These are phyloP conservation scores for Diploptera punctata DNA, from an alignment of 2,888 invertebrate genomes.

Conservation along the genomic window DNA sequence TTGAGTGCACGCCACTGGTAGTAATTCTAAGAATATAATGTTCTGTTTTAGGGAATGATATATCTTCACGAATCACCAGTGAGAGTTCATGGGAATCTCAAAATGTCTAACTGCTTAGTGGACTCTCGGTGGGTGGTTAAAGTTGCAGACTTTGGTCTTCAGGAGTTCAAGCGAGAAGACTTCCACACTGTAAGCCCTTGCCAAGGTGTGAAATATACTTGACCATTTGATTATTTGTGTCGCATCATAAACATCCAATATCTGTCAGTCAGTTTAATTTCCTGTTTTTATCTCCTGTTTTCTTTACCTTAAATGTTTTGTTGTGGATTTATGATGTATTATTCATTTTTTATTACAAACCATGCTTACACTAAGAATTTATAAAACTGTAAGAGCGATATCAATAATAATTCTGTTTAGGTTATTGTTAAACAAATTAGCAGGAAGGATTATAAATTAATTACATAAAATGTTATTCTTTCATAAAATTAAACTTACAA, in stretches of 20 bases:
- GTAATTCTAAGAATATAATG: too few species aligned
- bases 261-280: not conserved
- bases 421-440: too few species aligned
- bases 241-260: not conserved
- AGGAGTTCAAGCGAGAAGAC: constrained; percentile 79
- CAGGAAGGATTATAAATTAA: too few species aligned
- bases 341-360: too few species aligned
- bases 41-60: constrained; percentile 75
- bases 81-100: constrained; percentile 85
- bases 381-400: too few species aligned
- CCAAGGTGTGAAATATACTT: constrained; percentile 20
- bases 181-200: not conserved
- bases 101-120: constrained; percentile 91
- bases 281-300: not conserved
- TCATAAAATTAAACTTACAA: too few species aligned
- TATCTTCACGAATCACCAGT: constrained; percentile 89
- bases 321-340: too few species aligned
- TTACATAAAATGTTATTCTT: too few species aligned
- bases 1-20: too few species aligned
- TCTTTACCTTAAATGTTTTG: not conserved
- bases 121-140: constrained; percentile 96
- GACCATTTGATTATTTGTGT: too few species aligned
- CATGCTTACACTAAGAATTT: too few species aligned
- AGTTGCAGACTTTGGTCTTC: constrained; percentile 88
- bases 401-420: too few species aligned